A percentile compares a stretch with the other conserved stretches of the same genome.
phyloP scores from a whole-genome alignment of 2,888 invertebrate genomes.

The Charanyca ferruginea region DNA sequence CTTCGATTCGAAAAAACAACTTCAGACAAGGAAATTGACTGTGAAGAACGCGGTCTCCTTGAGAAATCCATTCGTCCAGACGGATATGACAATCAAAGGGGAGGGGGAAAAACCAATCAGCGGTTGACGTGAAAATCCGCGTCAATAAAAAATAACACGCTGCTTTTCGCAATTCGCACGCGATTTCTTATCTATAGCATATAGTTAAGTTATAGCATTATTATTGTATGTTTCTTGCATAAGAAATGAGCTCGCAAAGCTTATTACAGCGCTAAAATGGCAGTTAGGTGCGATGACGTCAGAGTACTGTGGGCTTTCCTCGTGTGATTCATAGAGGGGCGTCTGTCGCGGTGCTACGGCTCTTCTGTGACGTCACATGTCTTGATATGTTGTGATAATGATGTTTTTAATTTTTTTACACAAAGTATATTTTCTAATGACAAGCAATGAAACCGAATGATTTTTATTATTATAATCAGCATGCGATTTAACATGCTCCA shows the following conservation, averaged over 20 bases:
- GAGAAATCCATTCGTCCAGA: conserved; percentile 43
- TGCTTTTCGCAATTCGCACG: conserved; percentile 12
- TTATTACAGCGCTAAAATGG: conserved; percentile 62
- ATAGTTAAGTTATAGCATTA: conserved; percentile 6
- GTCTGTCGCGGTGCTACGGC: conserved; percentile 45
- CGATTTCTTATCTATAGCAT: conserved; percentile 3
- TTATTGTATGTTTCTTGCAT: conserved; percentile 36
- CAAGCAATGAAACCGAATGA: conserved; percentile 12
- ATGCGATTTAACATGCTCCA: conserved; percentile 22
- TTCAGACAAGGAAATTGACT: conserved; percentile 56
- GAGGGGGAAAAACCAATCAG: conserved; percentile 38
- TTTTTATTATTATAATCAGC: no score
- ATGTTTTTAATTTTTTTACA: neutral
- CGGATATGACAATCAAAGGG: conserved; percentile 37
- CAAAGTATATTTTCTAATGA: neutral
- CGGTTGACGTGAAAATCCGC: conserved; percentile 13
- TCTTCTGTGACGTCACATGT: conserved; percentile 21
- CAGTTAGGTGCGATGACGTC: conserved; percentile 75
- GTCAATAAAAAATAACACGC: conserved; percentile 21
- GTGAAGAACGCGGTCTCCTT: conserved; percentile 36
- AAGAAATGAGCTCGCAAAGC: conserved; percentile 59
- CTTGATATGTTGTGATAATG: conserved; percentile 16
- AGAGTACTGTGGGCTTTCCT: conserved; percentile 80
- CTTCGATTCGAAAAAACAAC: conserved; percentile 37
- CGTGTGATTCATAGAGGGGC: conserved; percentile 76